These are phyloP conservation scores for Sebastolobus altivelis DNA, from an alignment of 2,797 vertebrate genomes.

Conservation along the genomic window DNA sequence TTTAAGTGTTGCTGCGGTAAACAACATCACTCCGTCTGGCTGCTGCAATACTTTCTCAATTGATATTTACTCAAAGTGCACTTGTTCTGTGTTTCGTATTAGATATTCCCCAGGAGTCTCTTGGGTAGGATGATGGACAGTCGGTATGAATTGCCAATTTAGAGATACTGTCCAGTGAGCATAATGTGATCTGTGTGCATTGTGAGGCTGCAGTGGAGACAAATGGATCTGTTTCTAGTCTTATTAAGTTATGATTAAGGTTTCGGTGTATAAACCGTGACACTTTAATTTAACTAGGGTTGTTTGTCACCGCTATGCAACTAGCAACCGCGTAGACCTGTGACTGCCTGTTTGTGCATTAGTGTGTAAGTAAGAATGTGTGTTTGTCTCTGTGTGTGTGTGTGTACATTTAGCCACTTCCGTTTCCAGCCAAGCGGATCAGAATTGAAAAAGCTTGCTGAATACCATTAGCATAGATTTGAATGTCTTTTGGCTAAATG, in stretches of 20 bases:
- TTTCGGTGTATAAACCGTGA: slow-evolving; percentile 43
- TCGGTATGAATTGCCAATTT: slow-evolving; percentile 58
- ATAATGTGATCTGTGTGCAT: slow-evolving; percentile 13
- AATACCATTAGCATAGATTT: slow-evolving; percentile 77
- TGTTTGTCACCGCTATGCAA: slow-evolving; percentile 58
- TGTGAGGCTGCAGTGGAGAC: slow-evolving; percentile 26
- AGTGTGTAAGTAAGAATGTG: background rate
- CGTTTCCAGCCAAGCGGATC: slow-evolving; percentile 36
- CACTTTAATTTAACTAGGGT: slow-evolving; percentile 58
- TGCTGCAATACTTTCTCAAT: slow-evolving; percentile 40
- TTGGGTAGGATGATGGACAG: slow-evolving; percentile 37
- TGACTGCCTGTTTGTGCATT: slow-evolving; percentile 10
- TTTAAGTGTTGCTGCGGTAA: slow-evolving; percentile 24
- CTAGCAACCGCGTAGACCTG: background rate
- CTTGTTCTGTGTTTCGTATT: slow-evolving; percentile 45
- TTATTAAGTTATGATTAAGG: slow-evolving; percentile 58
- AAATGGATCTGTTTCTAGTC: slow-evolving; percentile 31
- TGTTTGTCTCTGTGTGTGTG: background rate
- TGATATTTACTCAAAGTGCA: slow-evolving; percentile 49
- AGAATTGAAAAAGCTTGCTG: slow-evolving; percentile 52
- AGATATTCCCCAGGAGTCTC: slow-evolving; percentile 36
- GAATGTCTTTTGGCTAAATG: slow-evolving; percentile 62
- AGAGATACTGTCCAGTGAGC: slow-evolving; percentile 1
- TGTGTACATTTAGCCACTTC: slow-evolving; percentile 28
- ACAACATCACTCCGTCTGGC: slow-evolving; percentile 27